Evolutionary conservation across 2,797 vertebrate species (phyloP), one percentile per base, ranked within the genome.

Genomic region (Graptemys geographica): DNA sequence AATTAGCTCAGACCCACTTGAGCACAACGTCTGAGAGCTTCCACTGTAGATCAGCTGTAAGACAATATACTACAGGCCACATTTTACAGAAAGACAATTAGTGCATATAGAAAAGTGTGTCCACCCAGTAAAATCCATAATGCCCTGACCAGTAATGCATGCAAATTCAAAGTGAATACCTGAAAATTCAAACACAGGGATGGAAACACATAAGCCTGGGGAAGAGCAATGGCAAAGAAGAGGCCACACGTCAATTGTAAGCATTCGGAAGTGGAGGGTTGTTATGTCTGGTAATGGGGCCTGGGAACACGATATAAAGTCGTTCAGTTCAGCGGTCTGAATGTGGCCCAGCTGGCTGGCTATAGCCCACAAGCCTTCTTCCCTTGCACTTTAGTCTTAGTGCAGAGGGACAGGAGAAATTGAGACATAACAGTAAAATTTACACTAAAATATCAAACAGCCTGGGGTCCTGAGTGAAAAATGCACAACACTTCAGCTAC

Each of bases 261-360:
- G 0, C 7, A 1, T 0, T 2, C 6, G 0, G 7, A 59, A 9
- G 3, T 9, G 10, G 15, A 57, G 27, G 51, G 5, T 33, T 56
- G 59, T 21, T 28, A 8, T 0, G 0, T 11, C 23, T 28, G 11
- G 21, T 27, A 13, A 37, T 13, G 23, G 51, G 49, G 6, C 11
- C 6, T 13, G 51, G 5, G 23, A 21, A 31, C 53, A 41, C 18
- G 6, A 11, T 18, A 1, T 13, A 16, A 56, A 44, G 11, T 11
- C 12, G 21, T 4, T 44, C 57, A 9, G 55, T 56, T 3, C 2
- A 0, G 51, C 8, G 59, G 10, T 9, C 4, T 6, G 76, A 59
- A 33, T 0, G 0, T 13, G 51, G 8, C 41, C 55, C 0, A 0
- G 31, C 76, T 11, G 0, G 28, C 33, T 47, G 3, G 25, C 12